Conservation (phyloP, 1,140 invertebrate species). For the Trinorchestia longiramus region DNA sequence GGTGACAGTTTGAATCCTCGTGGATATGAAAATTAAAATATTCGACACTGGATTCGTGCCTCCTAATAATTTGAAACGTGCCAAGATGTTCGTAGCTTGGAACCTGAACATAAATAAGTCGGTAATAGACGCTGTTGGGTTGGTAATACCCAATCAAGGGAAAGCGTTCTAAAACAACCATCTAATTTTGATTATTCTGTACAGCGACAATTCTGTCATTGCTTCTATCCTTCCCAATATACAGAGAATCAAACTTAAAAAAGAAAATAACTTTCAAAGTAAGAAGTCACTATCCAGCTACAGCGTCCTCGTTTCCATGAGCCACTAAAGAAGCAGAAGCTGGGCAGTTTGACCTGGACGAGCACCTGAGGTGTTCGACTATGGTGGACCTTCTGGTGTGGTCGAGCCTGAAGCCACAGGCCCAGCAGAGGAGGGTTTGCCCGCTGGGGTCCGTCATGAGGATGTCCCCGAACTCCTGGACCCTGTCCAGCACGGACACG, state of each 20-base stretch:
- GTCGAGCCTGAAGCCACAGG: constrained; percentile 64
- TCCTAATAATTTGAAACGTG: neutral
- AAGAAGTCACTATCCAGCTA: neutral
- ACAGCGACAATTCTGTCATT: neutral
- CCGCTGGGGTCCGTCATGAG: constrained; percentile 56
- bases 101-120: neutral
- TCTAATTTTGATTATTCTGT: neutral
- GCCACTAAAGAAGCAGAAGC: neutral
- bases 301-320: neutral
- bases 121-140: neutral
- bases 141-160: neutral
- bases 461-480: constrained; percentile 63
- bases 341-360: neutral
- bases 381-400: constrained; percentile 66
- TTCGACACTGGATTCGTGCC: neutral
- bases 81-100: neutral
- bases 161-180: neutral
- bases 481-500: constrained; percentile 61
- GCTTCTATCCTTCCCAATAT: neutral
- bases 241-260: neutral
- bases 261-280: neutral
- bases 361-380: constrained; percentile 66
- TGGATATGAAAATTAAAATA: neutral
- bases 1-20: neutral
- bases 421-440: constrained; percentile 60